Percentiles rank a stretch among this genome's conserved stretches.
These are phyloP conservation scores for Drosophila kanekoi DNA, from an alignment of 2,888 invertebrate genomes.

Conservation along the genomic window DNA sequence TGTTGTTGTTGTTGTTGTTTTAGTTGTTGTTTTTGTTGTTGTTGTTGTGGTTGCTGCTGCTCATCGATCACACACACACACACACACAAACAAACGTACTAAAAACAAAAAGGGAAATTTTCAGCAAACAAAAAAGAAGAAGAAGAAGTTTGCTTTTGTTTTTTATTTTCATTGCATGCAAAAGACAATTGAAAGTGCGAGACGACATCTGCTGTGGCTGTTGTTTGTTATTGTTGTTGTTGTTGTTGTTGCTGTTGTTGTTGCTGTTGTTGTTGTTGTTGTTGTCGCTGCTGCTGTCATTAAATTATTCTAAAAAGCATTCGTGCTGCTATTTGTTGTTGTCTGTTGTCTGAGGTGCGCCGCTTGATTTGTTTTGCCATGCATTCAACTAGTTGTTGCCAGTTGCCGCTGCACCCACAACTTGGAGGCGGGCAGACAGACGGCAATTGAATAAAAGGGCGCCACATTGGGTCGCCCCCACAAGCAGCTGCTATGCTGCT, in stretches of 20 bases:
- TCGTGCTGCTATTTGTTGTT: slow-evolving; percentile 47
- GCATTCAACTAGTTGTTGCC: slow-evolving; percentile 16
- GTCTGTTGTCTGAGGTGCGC: slow-evolving; percentile 52
- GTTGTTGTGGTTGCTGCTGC: slow-evolving; percentile 46
- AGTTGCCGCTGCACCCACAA: slow-evolving; percentile 58
- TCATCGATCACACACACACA: slow-evolving; percentile 69
- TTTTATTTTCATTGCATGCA: slow-evolving; percentile 39
- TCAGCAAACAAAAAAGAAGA: slow-evolving; percentile 8
- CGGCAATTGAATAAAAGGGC: slow-evolving; percentile 26
- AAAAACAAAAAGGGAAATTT: slow-evolving; percentile 72
- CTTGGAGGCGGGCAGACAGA: neutral
- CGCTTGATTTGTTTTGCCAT: slow-evolving; percentile 45
- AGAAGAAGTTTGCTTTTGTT: slow-evolving; percentile 29
- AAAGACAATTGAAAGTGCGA: slow-evolving; percentile 74
- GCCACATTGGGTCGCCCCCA: slow-evolving; percentile 41
- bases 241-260: slow-evolving; percentile 2
- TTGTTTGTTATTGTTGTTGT: slow-evolving; percentile 18
- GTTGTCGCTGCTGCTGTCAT: slow-evolving; percentile 29
- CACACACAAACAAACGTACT: slow-evolving; percentile 22
- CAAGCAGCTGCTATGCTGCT: slow-evolving; percentile 8
- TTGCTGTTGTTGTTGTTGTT: slow-evolving; percentile 8
- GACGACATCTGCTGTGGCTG: slow-evolving; percentile 38
- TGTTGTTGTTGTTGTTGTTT: slow-evolving; percentile 36
- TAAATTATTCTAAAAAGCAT: slow-evolving; percentile 58
- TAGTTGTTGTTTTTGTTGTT: slow-evolving; percentile 32